Evolutionary conservation across 2,888 invertebrate genomes (phyloP).

Genomic region (Julus scanicus): DNA sequence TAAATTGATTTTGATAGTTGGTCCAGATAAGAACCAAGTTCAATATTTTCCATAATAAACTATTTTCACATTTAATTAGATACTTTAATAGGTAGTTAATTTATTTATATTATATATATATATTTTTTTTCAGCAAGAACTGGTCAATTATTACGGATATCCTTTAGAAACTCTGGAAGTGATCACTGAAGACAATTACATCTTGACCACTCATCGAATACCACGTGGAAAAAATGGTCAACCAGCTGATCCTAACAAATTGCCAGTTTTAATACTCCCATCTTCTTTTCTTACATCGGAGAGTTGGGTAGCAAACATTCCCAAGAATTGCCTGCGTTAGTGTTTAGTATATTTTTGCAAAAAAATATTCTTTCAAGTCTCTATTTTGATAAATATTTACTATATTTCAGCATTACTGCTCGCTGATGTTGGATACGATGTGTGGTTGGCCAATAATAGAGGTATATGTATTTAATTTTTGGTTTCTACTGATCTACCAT

Average conservation of each 20-base stretch:
- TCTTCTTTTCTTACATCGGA: not conserved
- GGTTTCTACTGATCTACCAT: too few species aligned
- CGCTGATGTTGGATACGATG: not conserved
- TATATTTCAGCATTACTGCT: not conserved
- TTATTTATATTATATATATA: not conserved
- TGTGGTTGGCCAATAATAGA: not conserved
- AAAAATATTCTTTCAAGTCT: too few species aligned
- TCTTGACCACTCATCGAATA: constrained; percentile 69
- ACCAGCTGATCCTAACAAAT: not conserved
- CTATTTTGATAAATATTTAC: too few species aligned
- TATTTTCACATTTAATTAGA: too few species aligned
- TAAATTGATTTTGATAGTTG: too few species aligned
- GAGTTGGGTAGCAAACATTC: too few species aligned
- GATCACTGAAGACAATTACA: constrained; percentile 68
- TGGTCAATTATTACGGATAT: constrained; percentile 68
- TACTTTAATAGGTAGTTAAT: not conserved
- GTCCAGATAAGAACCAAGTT: too few species aligned
- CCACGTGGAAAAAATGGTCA: constrained; percentile 66
- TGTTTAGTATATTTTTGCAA: too few species aligned
- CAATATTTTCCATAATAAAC: too few species aligned
- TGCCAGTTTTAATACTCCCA: not conserved
- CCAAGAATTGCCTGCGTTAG: too few species aligned
- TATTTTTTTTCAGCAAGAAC: constrained; percentile 59
- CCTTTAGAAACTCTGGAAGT: constrained; percentile 68
- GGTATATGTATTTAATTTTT: not conserved